A percentile compares a stretch with the other conserved stretches of the same genome.
Conservation (phyloP, 2,888 invertebrate genomes). For the Drymonia ruficornis region DNA sequence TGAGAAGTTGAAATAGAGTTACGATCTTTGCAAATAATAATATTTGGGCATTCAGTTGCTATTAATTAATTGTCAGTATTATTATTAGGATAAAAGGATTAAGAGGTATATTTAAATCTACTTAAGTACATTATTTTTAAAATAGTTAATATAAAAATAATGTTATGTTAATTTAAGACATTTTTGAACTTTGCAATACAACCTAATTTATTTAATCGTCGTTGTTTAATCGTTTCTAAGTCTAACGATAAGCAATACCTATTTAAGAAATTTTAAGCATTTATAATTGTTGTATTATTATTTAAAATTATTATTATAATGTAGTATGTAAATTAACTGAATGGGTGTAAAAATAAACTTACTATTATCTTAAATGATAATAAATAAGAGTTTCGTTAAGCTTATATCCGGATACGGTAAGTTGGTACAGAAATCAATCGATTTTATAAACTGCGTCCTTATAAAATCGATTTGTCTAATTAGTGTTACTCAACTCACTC, state of each 20-base stretch:
- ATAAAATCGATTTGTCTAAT: neutral
- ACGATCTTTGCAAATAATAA: neutral
- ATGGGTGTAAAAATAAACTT: constrained; percentile 41
- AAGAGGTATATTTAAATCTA: neutral
- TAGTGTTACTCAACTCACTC: too few species aligned
- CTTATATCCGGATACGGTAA: constrained; percentile 21
- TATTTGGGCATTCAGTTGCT: neutral
- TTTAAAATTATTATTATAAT: neutral
- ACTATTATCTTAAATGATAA: constrained; percentile 55
- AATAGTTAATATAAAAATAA: too few species aligned
- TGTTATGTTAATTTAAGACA: neutral
- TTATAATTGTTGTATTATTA: neutral
- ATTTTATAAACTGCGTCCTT: constrained; percentile 8
- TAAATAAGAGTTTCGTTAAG: constrained; percentile 47
- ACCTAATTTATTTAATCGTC: constrained; percentile 10
- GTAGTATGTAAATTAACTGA: constrained; percentile 3
- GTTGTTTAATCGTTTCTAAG: too few species aligned
- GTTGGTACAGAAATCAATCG: constrained; percentile 3
- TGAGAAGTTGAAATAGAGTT: neutral
- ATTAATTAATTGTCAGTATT: neutral
- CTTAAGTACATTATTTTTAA: neutral
- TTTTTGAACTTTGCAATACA: constrained; percentile 30
- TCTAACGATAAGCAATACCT: too few species aligned
- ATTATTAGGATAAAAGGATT: too few species aligned
- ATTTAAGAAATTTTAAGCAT: neutral